These are phyloP conservation scores for Sphaeridia pumilis DNA, from an alignment of 2,888 invertebrate species.

Conservation along the genomic window DNA sequence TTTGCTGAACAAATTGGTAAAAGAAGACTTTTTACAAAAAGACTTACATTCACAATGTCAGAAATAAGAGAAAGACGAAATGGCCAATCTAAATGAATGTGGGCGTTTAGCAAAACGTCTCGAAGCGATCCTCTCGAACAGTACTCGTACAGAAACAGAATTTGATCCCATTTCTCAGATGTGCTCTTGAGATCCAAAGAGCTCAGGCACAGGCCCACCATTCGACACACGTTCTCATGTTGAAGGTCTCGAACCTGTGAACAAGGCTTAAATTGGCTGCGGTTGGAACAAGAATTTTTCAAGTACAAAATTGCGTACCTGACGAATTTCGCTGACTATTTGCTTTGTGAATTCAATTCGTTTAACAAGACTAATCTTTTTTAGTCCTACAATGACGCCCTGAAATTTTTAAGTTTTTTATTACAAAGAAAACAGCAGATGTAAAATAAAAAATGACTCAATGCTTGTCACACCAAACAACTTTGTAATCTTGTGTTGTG, in stretches of 20 bases:
- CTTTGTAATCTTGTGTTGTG: too few species aligned
- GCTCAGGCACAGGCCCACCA: conserved; percentile 77
- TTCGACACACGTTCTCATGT: conserved; percentile 73
- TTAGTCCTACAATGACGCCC: conserved; percentile 70
- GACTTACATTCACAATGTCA: conserved; percentile 68
- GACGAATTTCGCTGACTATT: conserved; percentile 73
- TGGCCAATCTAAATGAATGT: conserved; percentile 76
- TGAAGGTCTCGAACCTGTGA: conserved; percentile 65
- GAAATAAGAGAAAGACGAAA: conserved; percentile 81
- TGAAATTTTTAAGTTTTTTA: conserved; percentile 18
- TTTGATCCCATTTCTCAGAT: conserved; percentile 39
- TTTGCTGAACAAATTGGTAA: background rate
- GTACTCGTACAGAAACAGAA: conserved; percentile 72
- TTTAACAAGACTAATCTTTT: conserved; percentile 51
- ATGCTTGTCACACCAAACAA: background rate
- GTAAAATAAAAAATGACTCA: background rate
- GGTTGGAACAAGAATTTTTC: too few species aligned
- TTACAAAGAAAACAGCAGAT: background rate
- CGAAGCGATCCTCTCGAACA: conserved; percentile 77
- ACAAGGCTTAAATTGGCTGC: too few species aligned
- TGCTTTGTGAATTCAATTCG: conserved; percentile 73
- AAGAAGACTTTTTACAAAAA: too few species aligned
- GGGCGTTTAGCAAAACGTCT: conserved; percentile 75
- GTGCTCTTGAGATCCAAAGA: conserved; percentile 51
- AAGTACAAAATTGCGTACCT: conserved; percentile 50